phyloP scores from a whole-genome alignment of 1,140 invertebrate species.

The Pygmarrhopalites habei region DNA sequence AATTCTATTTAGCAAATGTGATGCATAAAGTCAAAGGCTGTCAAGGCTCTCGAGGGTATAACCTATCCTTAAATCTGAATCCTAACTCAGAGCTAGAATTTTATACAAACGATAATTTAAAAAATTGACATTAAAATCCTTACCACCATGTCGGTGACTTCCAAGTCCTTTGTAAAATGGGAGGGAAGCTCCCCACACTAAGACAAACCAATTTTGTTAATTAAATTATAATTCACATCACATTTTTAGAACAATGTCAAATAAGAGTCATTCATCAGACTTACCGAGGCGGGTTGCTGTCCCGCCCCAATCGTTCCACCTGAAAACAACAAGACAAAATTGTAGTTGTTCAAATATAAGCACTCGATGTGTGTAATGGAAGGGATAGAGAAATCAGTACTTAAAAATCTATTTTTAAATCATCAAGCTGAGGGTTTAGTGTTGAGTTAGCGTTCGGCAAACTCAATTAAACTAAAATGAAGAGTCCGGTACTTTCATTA shows the following conservation, averaged over 20 bases:
- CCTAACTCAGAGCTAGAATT: neutral
- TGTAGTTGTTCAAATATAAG: neutral
- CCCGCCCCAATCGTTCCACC: slow-evolving; percentile 32
- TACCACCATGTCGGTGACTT: slow-evolving; percentile 65
- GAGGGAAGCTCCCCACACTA: slow-evolving; percentile 54
- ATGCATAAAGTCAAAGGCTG: neutral
- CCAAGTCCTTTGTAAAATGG: slow-evolving; percentile 62
- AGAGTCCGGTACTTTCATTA: neutral
- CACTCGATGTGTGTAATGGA: neutral
- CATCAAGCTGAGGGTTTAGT: neutral
- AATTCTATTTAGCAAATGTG: neutral
- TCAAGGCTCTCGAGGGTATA: neutral
- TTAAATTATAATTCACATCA: no score
- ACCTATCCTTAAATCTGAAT: neutral
- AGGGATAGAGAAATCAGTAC: no score
- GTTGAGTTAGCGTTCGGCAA: neutral
- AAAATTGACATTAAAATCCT: slow-evolving; percentile 39
- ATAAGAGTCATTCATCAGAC: no score
- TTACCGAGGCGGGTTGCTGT: slow-evolving; percentile 43
- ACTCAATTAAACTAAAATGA: neutral
- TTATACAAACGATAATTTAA: neutral
- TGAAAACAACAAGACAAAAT: slow-evolving; percentile 17
- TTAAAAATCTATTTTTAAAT: neutral
- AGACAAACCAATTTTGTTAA: no score
- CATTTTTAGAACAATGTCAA: no score